phyloP scores from a whole-genome alignment of 2,888 invertebrate species.

The Agrochola macilenta region DNA sequence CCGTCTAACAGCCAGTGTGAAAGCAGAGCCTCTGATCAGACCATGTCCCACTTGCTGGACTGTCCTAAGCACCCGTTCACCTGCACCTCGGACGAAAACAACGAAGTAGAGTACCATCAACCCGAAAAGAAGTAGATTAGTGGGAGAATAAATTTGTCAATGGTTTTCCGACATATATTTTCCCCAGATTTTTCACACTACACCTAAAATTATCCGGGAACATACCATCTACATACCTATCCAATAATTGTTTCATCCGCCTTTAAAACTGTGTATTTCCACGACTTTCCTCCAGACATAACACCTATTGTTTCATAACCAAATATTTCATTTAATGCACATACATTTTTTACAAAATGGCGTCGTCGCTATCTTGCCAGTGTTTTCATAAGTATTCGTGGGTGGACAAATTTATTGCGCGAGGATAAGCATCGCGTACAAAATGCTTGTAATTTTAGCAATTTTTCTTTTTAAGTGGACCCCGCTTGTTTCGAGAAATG shows the following conservation, averaged over 20 bases:
- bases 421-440: conserved; percentile 81
- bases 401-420: conserved; percentile 81
- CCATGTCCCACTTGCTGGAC: no score
- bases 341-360: conserved; percentile 59
- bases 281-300: background rate
- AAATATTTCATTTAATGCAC: conserved; percentile 47
- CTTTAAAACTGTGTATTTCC: background rate
- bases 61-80: no score
- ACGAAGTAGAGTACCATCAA: no score
- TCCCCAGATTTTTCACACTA: background rate
- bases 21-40: no score
- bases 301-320: conserved; percentile 36
- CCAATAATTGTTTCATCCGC: background rate
- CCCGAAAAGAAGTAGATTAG: no score
- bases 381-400: conserved; percentile 82
- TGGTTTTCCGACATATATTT: background rate
- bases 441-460: conserved; percentile 84
- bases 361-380: conserved; percentile 51
- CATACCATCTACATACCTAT: no score
- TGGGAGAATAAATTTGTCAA: background rate
- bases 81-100: no score
- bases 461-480: conserved; percentile 75
- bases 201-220: background rate
- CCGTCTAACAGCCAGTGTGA: no score
- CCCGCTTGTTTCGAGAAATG: conserved; percentile 59